phyloP scores from a whole-genome alignment of 2,888 invertebrate genomes.

The Philopedon plagiatum region DNA sequence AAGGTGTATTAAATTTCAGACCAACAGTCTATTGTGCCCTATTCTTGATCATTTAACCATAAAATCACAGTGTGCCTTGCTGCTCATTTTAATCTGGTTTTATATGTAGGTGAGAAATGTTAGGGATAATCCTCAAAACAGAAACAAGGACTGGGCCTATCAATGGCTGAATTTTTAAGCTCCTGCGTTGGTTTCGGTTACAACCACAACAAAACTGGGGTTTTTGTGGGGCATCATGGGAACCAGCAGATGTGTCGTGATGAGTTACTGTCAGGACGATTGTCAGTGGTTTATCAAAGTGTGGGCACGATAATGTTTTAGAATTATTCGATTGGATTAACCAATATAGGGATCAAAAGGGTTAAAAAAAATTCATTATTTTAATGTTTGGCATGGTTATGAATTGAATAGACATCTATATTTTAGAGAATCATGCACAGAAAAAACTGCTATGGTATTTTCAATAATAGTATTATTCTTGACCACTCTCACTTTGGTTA shows the following conservation, averaged over 20 bases:
- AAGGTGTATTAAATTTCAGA: constrained; percentile 37
- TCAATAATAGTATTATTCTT: no score
- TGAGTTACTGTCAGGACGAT: constrained; percentile 18
- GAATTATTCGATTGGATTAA: background rate
- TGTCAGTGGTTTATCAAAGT: constrained; percentile 15
- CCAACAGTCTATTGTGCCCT: constrained; percentile 25
- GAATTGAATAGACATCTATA: no score
- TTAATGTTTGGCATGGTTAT: background rate
- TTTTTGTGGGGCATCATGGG: constrained; percentile 31
- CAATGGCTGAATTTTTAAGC: constrained; percentile 29
- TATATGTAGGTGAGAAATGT: constrained; percentile 57
- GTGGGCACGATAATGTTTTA: background rate
- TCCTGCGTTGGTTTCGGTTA: constrained; percentile 30
- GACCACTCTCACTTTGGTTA: no score
- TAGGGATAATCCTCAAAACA: constrained; percentile 54
- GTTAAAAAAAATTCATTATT: background rate
- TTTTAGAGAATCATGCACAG: no score
- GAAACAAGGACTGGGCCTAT: constrained; percentile 42
- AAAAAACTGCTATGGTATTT: no score
- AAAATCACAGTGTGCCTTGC: constrained; percentile 47
- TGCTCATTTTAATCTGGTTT: constrained; percentile 60
- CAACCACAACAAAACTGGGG: constrained; percentile 27
- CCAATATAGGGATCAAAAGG: background rate
- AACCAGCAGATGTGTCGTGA: constrained; percentile 32
- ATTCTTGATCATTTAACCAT: constrained; percentile 40